Percentiles rank a stretch among this genome's conserved stretches.
Conservation (phyloP, 2,113 vertebrate species). For the Meleagris gallopavo region DNA sequence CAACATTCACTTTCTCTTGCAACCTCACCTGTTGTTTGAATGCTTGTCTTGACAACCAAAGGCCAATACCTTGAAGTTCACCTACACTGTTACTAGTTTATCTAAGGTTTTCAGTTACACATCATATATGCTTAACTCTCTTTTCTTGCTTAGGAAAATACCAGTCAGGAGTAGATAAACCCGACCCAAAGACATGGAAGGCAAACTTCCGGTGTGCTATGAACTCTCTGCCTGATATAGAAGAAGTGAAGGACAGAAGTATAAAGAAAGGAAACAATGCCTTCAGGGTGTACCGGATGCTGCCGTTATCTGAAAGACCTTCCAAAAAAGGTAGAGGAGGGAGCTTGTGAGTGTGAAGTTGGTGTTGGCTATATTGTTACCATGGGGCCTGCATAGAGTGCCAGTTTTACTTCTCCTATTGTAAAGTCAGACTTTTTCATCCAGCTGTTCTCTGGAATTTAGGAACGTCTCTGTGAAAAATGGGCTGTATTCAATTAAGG, state of each 20-base stretch:
- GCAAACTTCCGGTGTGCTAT: constrained; percentile 92
- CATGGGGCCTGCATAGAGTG: not conserved
- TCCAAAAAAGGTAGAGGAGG: constrained; percentile 89
- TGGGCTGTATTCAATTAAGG: not conserved
- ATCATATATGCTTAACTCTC: not conserved
- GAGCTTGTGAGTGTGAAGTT: not conserved
- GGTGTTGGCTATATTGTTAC: not conserved
- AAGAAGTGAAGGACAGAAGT: constrained; percentile 92
- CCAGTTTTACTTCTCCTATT: not conserved
- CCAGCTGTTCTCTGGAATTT: not conserved
- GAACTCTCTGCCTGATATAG: constrained; percentile 91
- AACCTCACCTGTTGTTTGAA: not conserved
- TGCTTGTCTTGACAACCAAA: not conserved
- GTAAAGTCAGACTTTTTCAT: not conserved
- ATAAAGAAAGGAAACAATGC: constrained; percentile 99
- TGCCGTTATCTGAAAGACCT: constrained; percentile 88
- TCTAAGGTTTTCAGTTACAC: not conserved
- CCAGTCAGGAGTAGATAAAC: constrained; percentile 87
- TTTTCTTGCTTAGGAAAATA: constrained; percentile 83
- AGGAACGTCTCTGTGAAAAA: not conserved
- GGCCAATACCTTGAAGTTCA: not conserved
- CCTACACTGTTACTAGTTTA: not conserved
- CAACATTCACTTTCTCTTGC: not conserved
- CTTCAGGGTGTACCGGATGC: constrained; percentile 96
- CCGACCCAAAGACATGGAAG: constrained; percentile 92